These are phyloP conservation scores for Hafferia zeledoni DNA, from an alignment of 2,797 vertebrate genomes.

Conservation along the genomic window DNA sequence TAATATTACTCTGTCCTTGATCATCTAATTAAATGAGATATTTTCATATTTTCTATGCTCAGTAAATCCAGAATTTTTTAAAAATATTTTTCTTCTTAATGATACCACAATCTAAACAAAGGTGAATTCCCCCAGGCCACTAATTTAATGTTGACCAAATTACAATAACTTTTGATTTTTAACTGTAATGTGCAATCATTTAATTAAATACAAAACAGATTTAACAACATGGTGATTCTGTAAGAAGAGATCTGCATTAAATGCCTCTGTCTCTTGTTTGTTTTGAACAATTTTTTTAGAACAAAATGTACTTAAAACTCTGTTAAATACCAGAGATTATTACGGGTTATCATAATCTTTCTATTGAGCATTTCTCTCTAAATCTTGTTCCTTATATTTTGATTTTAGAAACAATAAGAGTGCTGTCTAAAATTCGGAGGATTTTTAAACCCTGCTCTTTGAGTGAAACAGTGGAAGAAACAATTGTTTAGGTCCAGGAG, in stretches of 20 bases:
- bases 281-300: background rate
- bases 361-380: background rate
- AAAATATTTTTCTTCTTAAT: background rate
- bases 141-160: conserved; percentile 36
- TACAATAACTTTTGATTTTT: conserved; percentile 16
- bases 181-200: background rate
- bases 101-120: background rate
- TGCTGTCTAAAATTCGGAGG: background rate
- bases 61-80: background rate
- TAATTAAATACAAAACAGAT: background rate
- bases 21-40: background rate
- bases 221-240: background rate
- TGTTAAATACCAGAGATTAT: background rate
- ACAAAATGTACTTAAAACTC: background rate
- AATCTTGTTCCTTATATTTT: background rate
- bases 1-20: background rate
- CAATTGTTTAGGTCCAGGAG: background rate
- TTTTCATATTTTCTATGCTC: background rate
- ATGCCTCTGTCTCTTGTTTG: background rate
- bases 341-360: background rate
- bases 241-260: background rate
- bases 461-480: background rate
- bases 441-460: background rate
- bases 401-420: background rate
- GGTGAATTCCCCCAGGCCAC: background rate